Evolutionary conservation across 2,113 vertebrate species (phyloP).

Genomic region (Thymallus thymallus): DNA sequence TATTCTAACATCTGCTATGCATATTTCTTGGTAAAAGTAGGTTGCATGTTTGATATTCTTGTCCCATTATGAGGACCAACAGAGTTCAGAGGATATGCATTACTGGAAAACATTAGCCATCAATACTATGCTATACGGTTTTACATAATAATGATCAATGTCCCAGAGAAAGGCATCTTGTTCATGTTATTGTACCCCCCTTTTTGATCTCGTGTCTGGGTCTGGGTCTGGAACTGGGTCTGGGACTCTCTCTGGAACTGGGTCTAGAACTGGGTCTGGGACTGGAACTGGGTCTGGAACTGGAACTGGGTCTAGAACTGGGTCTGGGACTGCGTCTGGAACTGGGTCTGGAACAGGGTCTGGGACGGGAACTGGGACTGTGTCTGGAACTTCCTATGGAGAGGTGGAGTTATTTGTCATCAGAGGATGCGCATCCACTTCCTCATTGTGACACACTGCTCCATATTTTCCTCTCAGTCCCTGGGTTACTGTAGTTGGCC

Average conservation of each 20-base stretch:
- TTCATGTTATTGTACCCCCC: neutral
- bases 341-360: too few relatives aligned
- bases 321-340: too few relatives aligned
- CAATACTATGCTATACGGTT: neutral
- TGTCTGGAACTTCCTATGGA: neutral
- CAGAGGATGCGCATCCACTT: neutral
- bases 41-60: neutral
- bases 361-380: too few relatives aligned
- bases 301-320: too few relatives aligned
- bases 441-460: neutral
- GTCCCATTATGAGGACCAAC: neutral
- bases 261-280: too few relatives aligned
- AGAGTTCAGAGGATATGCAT: neutral
- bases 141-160: neutral
- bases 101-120: neutral
- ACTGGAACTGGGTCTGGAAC: too few relatives aligned
- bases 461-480: neutral
- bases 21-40: neutral
- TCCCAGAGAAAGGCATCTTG: neutral
- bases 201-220: neutral
- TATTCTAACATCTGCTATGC: neutral
- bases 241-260: too few relatives aligned
- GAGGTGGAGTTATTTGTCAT: neutral
- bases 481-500: too few relatives aligned
- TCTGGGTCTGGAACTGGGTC: too few relatives aligned